phyloP scores from a whole-genome alignment of 2,113 vertebrate genomes.

The Odocoileus hemionus region DNA sequence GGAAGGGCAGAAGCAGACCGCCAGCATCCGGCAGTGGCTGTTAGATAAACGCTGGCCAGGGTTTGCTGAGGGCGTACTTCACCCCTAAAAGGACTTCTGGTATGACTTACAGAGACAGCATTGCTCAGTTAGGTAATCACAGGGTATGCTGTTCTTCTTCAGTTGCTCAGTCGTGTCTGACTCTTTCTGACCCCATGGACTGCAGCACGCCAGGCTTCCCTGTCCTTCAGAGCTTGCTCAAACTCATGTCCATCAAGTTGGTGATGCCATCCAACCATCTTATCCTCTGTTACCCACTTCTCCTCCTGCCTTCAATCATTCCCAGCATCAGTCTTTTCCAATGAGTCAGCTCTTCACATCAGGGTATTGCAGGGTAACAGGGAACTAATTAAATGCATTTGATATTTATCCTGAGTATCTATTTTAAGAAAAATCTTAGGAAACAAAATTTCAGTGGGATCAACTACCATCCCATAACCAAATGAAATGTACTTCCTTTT shows the following conservation, averaged over 20 bases:
- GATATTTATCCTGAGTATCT: neutral
- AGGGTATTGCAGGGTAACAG: neutral
- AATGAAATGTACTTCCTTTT: neutral
- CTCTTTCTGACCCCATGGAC: neutral
- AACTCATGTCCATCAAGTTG: neutral
- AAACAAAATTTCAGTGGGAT: neutral
- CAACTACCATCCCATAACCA: neutral
- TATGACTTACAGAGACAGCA: neutral
- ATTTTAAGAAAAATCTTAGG: neutral
- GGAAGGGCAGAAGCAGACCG: neutral
- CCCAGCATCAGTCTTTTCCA: neutral
- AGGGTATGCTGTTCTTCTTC: neutral
- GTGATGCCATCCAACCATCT: neutral
- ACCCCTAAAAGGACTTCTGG: too few relatives aligned
- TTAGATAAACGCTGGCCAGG: accelerated
- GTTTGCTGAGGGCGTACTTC: too few relatives aligned
- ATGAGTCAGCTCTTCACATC: neutral
- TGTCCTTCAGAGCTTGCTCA: neutral
- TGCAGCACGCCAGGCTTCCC: neutral
- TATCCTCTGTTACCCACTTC: neutral
- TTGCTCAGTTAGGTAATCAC: neutral
- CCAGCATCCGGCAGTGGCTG: accelerated
- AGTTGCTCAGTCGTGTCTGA: neutral
- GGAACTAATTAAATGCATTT: neutral
- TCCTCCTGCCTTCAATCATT: neutral